Evolutionary conservation across 2,888 invertebrate species (phyloP).

Genomic region (Drosophila mimetica): DNA sequence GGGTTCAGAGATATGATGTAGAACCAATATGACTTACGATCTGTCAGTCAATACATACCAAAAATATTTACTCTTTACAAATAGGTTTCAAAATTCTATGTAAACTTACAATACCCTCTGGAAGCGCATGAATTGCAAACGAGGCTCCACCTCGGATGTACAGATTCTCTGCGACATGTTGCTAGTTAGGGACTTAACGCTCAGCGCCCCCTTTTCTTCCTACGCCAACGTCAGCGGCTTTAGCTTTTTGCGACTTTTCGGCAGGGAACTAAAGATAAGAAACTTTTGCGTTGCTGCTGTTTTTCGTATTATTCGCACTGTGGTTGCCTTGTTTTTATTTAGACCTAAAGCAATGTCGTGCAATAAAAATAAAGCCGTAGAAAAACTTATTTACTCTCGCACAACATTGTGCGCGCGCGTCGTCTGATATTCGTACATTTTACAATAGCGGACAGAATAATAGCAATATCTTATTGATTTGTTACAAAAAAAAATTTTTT

Average conservation of each 20-base stretch:
- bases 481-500: too few species aligned
- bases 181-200: slow-evolving; percentile 34
- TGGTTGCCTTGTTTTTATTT: slow-evolving; percentile 65
- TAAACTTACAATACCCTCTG: not conserved
- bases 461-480: not conserved
- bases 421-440: not conserved
- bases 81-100: too few species aligned
- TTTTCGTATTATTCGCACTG: slow-evolving; percentile 37
- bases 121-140: not conserved
- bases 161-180: slow-evolving; percentile 12
- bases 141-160: not conserved
- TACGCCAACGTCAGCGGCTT: slow-evolving; percentile 22
- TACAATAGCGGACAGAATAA: slow-evolving; percentile 7
- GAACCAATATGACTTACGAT: too few species aligned
- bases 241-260: slow-evolving; percentile 29
- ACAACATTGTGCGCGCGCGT: slow-evolving; percentile 39
- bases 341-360: slow-evolving; percentile 69
- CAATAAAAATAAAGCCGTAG: slow-evolving; percentile 61
- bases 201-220: slow-evolving; percentile 7
- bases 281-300: slow-evolving; percentile 33
- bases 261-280: slow-evolving; percentile 39
- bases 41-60: not conserved
- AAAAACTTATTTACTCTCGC: slow-evolving; percentile 63
- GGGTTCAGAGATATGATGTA: too few species aligned
- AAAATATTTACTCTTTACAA: not conserved